phyloP scores from a whole-genome alignment of 2,888 invertebrate species.

The Scrobipalpa atriplicella region DNA sequence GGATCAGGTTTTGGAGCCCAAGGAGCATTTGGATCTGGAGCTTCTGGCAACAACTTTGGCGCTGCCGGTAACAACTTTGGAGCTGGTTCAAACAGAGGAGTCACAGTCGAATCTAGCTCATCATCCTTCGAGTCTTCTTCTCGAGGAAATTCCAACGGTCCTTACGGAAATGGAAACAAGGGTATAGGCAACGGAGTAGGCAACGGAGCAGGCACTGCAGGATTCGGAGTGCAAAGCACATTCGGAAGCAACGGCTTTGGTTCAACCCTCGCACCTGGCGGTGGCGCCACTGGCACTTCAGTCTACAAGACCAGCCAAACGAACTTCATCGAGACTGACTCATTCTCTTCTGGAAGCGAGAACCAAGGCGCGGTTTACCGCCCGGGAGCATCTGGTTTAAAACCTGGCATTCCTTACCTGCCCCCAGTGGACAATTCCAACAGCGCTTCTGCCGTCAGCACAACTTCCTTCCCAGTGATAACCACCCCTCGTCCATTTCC shows the following conservation, averaged over 20 bases:
- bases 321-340: slow-evolving; percentile 67
- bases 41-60: slow-evolving; percentile 21
- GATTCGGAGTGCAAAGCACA: slow-evolving; percentile 29
- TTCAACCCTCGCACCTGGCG: slow-evolving; percentile 43
- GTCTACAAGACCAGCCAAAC: slow-evolving; percentile 63
- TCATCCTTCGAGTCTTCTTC: slow-evolving; percentile 37
- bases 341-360: slow-evolving; percentile 67
- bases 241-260: slow-evolving; percentile 40
- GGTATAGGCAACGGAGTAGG: slow-evolving; percentile 27
- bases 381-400: slow-evolving; percentile 63
- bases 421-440: slow-evolving; percentile 66
- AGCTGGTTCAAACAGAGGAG: slow-evolving; percentile 36
- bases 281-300: slow-evolving; percentile 43
- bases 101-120: slow-evolving; percentile 30
- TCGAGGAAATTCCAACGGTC: slow-evolving; percentile 31
- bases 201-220: slow-evolving; percentile 35
- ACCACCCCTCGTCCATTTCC: slow-evolving; percentile 51
- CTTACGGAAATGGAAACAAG: slow-evolving; percentile 31
- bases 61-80: slow-evolving; percentile 21
- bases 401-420: slow-evolving; percentile 77
- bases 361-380: slow-evolving; percentile 54
- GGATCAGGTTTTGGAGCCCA: slow-evolving; percentile 35
- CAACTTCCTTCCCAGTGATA: slow-evolving; percentile 52
- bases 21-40: slow-evolving; percentile 35
- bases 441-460: slow-evolving; percentile 57